Percentiles rank a stretch among this genome's conserved stretches.
These are phyloP conservation scores for Gasterosteus aculeatus DNA, from an alignment of 2,113 vertebrate species.

Conservation along the genomic window DNA sequence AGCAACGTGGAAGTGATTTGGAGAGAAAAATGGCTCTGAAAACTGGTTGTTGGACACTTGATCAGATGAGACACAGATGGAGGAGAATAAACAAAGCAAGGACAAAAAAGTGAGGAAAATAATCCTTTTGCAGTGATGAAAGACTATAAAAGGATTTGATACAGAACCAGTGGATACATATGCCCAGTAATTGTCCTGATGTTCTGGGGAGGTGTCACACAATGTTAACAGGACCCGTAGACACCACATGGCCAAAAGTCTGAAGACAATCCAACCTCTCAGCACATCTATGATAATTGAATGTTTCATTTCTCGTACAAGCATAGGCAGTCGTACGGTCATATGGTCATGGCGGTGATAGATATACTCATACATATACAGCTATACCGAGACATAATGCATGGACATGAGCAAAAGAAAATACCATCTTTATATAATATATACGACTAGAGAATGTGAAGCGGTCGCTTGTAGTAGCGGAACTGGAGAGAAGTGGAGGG, in stretches of 20 bases:
- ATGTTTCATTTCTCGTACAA: neutral
- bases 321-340: neutral
- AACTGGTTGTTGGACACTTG: constrained; percentile 23
- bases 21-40: constrained; percentile 12
- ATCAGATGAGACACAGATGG: constrained; percentile 49
- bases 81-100: neutral
- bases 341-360: too few species aligned
- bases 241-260: neutral
- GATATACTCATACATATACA: too few species aligned
- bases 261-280: neutral
- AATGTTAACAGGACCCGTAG: neutral
- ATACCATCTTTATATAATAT: too few species aligned
- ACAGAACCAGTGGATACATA: neutral
- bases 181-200: neutral
- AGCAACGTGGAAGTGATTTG: neutral
- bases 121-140: constrained; percentile 7
- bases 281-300: neutral
- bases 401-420: too few species aligned
- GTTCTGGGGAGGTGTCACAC: neutral
- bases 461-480: neutral
- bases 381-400: too few species aligned
- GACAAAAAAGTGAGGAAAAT: neutral
- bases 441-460: too few species aligned
- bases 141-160: constrained; percentile 14
- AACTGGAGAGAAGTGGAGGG: neutral